Percentiles rank a stretch among this genome's conserved stretches.
phyloP scores from a whole-genome alignment of 2,888 invertebrate species.

The Epinotia brunnichana region DNA sequence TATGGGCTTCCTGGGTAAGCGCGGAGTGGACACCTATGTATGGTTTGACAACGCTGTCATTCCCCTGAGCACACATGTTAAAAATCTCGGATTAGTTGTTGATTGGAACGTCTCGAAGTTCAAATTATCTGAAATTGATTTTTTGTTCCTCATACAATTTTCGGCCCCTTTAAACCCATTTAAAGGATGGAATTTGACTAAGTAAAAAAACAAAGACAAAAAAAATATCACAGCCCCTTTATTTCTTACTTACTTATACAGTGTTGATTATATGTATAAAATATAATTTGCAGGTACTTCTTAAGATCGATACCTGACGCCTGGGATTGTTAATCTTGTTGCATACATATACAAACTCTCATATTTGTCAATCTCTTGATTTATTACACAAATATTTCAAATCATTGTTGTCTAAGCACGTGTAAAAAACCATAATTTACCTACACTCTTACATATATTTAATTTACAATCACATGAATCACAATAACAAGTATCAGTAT shows the following conservation, averaged over 20 bases:
- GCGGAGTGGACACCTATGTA: no score
- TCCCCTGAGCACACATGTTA: no score
- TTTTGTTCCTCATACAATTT: no score
- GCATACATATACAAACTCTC: not conserved
- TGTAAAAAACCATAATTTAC: not conserved
- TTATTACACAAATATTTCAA: not conserved
- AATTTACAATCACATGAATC: no score
- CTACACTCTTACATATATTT: no score
- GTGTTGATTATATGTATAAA: not conserved
- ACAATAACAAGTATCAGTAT: not conserved
- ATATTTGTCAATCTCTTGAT: not conserved
- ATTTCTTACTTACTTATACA: conserved; percentile 47
- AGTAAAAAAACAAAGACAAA: conserved; percentile 29
- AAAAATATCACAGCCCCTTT: conserved; percentile 65
- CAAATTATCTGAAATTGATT: no score
- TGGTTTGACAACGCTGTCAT: no score
- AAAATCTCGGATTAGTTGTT: no score
- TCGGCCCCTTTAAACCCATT: no score
- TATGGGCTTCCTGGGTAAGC: no score
- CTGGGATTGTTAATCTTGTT: not conserved
- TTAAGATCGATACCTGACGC: not conserved
- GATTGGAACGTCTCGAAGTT: no score
- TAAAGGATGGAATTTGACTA: not conserved
- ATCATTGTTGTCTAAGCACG: not conserved
- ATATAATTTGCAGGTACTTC: conserved; percentile 6